Conservation (phyloP, 2,113 vertebrate genomes). For the Nerophis ophidion region DNA sequence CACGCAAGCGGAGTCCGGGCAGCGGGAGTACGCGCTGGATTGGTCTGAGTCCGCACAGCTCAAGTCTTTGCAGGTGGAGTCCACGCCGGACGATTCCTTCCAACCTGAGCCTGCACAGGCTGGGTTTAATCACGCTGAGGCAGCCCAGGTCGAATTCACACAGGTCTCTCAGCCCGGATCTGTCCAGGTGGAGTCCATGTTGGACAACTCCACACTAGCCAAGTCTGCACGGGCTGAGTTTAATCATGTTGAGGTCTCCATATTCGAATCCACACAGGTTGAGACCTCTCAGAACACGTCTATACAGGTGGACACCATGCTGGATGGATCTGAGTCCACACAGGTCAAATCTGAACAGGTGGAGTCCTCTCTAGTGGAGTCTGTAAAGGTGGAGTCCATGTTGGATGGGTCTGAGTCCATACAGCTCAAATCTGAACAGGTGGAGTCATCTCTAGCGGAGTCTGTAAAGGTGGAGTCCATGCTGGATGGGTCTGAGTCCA, state of each 20-base stretch:
- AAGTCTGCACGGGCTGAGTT: not conserved
- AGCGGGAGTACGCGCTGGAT: not conserved
- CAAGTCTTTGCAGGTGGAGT: not conserved
- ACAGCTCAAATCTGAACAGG: not conserved
- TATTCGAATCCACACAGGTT: not conserved
- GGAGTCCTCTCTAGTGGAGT: not conserved
- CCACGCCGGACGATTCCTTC: not conserved
- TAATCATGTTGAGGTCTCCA: not conserved
- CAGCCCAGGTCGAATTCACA: not conserved
- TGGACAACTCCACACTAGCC: no score
- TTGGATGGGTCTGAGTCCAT: not conserved
- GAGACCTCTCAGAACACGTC: not conserved
- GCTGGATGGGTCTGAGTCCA: not conserved
- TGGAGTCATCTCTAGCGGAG: not conserved
- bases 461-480: not conserved
- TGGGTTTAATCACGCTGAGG: not conserved
- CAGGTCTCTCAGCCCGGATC: not conserved
- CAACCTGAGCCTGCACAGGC: not conserved
- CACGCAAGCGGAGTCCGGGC: not conserved
- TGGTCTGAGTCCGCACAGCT: not conserved
- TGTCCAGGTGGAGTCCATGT: not conserved
- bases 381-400: not conserved
- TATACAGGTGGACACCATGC: not conserved
- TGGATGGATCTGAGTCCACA: not conserved
- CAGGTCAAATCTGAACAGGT: not conserved